Evolutionary conservation across 2,888 invertebrate species (phyloP).

Genomic region (Synergus itoensis): DNA sequence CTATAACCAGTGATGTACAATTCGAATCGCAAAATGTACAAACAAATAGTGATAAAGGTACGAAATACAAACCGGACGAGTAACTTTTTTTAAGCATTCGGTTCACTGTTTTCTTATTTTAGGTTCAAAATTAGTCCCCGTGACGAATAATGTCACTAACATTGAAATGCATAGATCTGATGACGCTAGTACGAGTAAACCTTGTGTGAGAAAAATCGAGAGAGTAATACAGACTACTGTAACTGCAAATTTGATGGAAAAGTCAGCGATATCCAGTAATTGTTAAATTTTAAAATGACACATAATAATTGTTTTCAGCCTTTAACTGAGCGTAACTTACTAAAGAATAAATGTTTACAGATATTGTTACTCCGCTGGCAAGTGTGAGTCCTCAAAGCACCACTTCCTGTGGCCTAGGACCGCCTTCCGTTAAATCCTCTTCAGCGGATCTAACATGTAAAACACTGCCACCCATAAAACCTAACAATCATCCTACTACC

Average conservation of each 20-base stretch:
- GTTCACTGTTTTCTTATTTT: neutral
- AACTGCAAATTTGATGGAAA: neutral
- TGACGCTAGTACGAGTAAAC: conserved; percentile 27
- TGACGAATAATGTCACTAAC: conserved; percentile 42
- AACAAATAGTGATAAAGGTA: conserved; percentile 53
- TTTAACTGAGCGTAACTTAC: neutral
- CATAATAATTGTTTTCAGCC: neutral
- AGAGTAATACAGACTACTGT: conserved; percentile 29
- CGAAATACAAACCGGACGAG: no score
- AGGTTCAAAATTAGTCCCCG: conserved; percentile 41
- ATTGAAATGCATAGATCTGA: neutral
- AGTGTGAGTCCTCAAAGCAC: conserved; percentile 45
- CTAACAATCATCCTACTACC: conserved; percentile 65
- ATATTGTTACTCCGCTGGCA: conserved; percentile 35
- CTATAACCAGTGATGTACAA: conserved; percentile 48
- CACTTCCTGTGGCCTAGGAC: conserved; percentile 68
- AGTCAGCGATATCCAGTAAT: conserved; percentile 22
- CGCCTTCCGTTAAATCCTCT: conserved; percentile 63
- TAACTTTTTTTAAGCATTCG: neutral
- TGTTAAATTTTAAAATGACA: neutral
- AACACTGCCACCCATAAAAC: conserved; percentile 63
- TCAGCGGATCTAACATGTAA: conserved; percentile 62
- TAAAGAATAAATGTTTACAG: conserved; percentile 38
- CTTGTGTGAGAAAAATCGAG: conserved; percentile 44
- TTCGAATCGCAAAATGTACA: conserved; percentile 48